Percentiles rank a stretch among this genome's conserved stretches.
Evolutionary conservation across 2,888 invertebrate genomes (phyloP).

Genomic region (Cephalotes varians): DNA sequence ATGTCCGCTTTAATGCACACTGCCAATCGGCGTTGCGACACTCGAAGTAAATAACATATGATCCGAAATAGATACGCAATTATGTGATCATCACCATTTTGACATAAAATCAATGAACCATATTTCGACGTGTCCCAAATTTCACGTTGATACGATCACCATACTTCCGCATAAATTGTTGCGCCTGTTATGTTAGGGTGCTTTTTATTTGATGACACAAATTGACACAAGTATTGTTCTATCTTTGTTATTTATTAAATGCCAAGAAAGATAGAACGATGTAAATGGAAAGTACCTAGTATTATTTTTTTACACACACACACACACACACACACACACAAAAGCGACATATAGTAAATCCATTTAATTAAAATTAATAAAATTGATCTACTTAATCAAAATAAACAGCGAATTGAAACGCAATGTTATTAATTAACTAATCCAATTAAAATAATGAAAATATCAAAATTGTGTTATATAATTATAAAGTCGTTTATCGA

Average conservation of each 20-base stretch:
- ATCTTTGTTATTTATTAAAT: too few relatives aligned
- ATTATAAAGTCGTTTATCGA: neutral
- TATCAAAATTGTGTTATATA: neutral
- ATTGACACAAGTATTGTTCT: too few relatives aligned
- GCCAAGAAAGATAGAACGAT: too few relatives aligned
- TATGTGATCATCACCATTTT: conserved; percentile 47
- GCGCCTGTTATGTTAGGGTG: neutral
- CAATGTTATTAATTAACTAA: neutral
- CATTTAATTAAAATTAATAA: conserved; percentile 8
- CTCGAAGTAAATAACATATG: conserved; percentile 47
- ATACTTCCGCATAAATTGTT: conserved; percentile 5
- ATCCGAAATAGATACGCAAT: conserved; percentile 46
- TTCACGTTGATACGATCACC: conserved; percentile 10
- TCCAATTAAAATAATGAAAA: neutral
- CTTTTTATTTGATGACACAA: too few relatives aligned
- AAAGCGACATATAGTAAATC: conserved; percentile 12
- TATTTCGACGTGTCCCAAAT: conserved; percentile 28
- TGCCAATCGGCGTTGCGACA: conserved; percentile 34
- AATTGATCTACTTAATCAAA: neutral
- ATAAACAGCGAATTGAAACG: neutral
- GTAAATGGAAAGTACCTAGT: too few relatives aligned
- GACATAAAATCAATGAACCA: conserved; percentile 45
- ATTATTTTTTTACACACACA: too few relatives aligned
- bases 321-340: neutral
- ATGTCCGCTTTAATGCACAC: conserved; percentile 36